phyloP scores from a whole-genome alignment of 2,797 vertebrate genomes.

The Bradypodion pumilum region DNA sequence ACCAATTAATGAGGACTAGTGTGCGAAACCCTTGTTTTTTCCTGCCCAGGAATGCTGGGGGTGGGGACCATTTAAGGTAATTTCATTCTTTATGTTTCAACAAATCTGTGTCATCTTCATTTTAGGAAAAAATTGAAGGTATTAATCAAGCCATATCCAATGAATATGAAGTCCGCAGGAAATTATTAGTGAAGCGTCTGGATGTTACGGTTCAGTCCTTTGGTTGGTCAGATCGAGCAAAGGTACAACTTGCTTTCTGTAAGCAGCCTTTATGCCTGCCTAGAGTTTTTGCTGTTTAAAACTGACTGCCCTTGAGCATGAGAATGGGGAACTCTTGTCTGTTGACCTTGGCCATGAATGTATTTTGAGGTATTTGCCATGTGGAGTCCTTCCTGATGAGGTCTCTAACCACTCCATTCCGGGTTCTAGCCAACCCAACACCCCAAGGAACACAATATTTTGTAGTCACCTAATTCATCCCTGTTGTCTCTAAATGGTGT shows the following conservation, averaged over 20 bases:
- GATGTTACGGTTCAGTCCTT: slow-evolving; percentile 98
- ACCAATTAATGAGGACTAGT: not conserved
- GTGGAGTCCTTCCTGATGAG: not conserved
- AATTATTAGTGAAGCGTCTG: slow-evolving; percentile 94
- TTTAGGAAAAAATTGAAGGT: slow-evolving; percentile 95
- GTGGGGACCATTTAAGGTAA: not conserved
- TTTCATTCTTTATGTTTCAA: not conserved
- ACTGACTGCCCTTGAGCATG: not conserved
- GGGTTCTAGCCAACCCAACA: not conserved
- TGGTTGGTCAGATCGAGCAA: slow-evolving; percentile 96
- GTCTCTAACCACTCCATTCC: not conserved
- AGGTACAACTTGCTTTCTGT: slow-evolving; percentile 78
- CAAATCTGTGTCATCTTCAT: slow-evolving; percentile 49
- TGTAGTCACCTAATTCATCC: not conserved
- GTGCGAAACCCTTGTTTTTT: not conserved
- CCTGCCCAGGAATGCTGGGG: not conserved
- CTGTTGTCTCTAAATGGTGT: not conserved
- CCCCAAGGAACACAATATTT: not conserved
- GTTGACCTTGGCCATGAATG: not conserved
- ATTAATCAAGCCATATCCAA: slow-evolving; percentile 95
- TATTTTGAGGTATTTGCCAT: not conserved
- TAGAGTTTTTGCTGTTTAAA: not conserved
- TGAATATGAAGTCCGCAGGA: slow-evolving; percentile 94
- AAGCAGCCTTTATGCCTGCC: slow-evolving; percentile 14
- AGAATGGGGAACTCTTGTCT: not conserved